phyloP scores from a whole-genome alignment of 2,113 vertebrate species.

The Sporophila hypoxantha region DNA sequence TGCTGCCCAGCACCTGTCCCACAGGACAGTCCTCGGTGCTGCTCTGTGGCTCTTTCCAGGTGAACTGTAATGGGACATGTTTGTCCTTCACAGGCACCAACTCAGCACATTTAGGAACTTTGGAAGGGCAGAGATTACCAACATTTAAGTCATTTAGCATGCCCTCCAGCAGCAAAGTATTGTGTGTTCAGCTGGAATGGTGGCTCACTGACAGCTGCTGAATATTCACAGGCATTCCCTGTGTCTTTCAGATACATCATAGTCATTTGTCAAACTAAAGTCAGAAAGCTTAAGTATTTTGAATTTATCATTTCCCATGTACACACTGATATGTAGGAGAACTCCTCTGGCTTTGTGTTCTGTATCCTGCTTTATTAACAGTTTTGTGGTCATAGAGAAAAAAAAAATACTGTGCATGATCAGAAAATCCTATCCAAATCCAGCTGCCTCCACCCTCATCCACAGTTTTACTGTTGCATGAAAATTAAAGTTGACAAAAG shows the following conservation, averaged over 20 bases:
- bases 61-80: neutral
- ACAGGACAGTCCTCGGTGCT: accelerated
- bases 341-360: neutral
- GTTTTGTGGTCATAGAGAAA: neutral
- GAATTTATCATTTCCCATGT: neutral
- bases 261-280: neutral
- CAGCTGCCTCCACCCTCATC: neutral
- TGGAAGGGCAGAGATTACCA: neutral
- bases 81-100: neutral
- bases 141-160: neutral
- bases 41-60: neutral
- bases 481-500: neutral
- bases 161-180: neutral
- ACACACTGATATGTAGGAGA: neutral
- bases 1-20: neutral
- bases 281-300: neutral
- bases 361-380: neutral
- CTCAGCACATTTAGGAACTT: neutral
- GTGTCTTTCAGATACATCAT: neutral
- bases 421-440: neutral
- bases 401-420: neutral
- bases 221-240: neutral
- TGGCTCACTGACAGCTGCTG: neutral
- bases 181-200: neutral
- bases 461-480: neutral